Base-by-base conservation (phyloP, 2,888 invertebrate genomes). In the Hyppa rectilinea region DNA sequence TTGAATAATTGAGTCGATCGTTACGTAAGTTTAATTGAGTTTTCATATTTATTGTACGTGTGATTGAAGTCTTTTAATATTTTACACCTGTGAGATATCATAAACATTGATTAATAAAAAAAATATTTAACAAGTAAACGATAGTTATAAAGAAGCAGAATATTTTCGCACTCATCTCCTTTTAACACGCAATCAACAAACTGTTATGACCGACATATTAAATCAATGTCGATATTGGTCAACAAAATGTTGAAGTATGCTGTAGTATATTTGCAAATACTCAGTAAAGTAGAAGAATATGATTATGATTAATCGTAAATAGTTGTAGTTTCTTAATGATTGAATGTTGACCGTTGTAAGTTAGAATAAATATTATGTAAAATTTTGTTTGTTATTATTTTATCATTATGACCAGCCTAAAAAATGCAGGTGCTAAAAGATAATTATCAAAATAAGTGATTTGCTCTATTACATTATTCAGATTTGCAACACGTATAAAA, bases 21-120 rank as follows among this genome's bases (percentile, higher is more conserved):
- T 77, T 77, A 70, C 5, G 4, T 70, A 38, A 77, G 26, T 72
- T 47, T 23, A n/a, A 34, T 40, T 31, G 7, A 2, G 9, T 31
- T 73, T 52, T 23, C 23, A n/a, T 17, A 23, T 10, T 68, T 68
- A 36, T 29, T 53, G 17, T 53, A 45, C 23, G n/a, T 63, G 7
- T 29, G 4, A 26, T 2, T 26, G 2, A 55, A n/a, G n/a, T 4
- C 4, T 23, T 49, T 69, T 36, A 4, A 10, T 49, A 29, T 4
- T 38, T 29, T 36, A 36, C 26, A 60, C 36, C 0, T 26, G 26
- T n/a, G 6, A n/a, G n/a, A 29, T 38, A 23, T 23, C 23, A 14
- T 56, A 20, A 14, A 26, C 2, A 14, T 29, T 38, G n/a, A 17
- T n/a, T n/a, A 23, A 31, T 17, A 31, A 1, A 29, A 45, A n/a